Base-by-base conservation (phyloP, 2,888 invertebrate species). In the Rutpela maculata region DNA sequence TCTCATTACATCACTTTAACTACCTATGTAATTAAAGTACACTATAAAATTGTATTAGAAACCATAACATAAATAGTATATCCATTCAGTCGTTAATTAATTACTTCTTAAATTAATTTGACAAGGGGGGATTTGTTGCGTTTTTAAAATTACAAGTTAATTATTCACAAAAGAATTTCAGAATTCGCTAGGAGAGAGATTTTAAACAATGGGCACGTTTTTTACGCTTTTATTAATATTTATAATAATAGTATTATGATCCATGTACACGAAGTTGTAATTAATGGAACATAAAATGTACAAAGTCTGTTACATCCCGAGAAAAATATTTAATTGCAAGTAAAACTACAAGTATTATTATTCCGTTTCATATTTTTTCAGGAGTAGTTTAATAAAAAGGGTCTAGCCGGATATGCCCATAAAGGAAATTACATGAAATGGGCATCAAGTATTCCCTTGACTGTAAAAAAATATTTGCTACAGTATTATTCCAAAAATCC, bases 201-300 rank as follows among this genome's bases (percentile, higher is more conserved):
- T 18, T 4, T 11, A 57, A 57, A 57, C 57, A 57, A 57, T 57
- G 57, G 18, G 6, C 18, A 57, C 19, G 18, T 57, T 57, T 57
- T 35, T 57, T 57, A 17, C 19, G 57, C 57, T 57, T 57, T 57
- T 57, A 19, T 19, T 57, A 19, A 57, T 57, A 57, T 18, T n/a
- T 57, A 57, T 57, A 57, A 57, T 57, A 18, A 12, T 43, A 15
- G 15, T 12, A 4, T 15, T 43, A 43, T 43, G 11, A 43, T 43
- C 11, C 12, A 15, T 43, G 15, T 43, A 43, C 43, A 43, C 15
- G 43, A 43, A 43, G 43, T 43, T 43, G 1, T 43, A 43, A 15
- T 43, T 43, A 43, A 12, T 43, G 43, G 2, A 15, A 15, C 43
- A 15, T 43, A 2, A 43, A 43, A 43, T 15, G 3, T 43, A 43